Evolutionary conservation across 2,888 invertebrate species (phyloP).

Genomic region (Siphlonurus alternatus): DNA sequence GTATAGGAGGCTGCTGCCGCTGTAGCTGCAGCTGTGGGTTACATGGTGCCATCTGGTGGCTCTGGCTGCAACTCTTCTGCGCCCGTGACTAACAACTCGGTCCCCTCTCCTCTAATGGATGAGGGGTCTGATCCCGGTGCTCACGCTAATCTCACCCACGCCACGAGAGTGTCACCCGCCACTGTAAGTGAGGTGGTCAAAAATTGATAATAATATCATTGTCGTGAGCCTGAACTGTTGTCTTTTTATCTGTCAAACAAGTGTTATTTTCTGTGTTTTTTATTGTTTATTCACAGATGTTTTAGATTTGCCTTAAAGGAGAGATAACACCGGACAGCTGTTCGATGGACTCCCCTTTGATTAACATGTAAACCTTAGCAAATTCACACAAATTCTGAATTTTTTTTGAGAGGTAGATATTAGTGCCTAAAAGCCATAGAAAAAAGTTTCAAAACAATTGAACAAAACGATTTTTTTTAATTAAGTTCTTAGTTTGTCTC

Average conservation of each 20-base stretch:
- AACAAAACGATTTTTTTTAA: too few relatives aligned
- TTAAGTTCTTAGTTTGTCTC: too few relatives aligned
- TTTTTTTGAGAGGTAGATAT: too few relatives aligned
- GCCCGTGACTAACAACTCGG: not conserved
- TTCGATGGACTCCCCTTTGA: too few relatives aligned
- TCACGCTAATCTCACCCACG: conserved; percentile 45
- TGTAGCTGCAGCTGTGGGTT: not conserved
- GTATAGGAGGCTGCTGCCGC: not conserved
- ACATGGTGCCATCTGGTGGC: not conserved
- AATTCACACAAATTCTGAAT: too few relatives aligned
- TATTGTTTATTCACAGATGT: conserved; percentile 1
- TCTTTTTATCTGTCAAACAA: conserved; percentile 20
- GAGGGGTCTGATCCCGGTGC: conserved; percentile 22
- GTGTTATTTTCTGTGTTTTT: conserved; percentile 16
- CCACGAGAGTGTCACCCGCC: conserved; percentile 72
- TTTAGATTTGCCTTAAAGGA: not conserved
- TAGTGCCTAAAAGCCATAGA: too few relatives aligned
- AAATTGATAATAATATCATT: conserved; percentile 10
- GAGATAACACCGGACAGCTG: too few relatives aligned
- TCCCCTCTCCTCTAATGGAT: conserved; percentile 7
- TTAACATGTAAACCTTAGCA: too few relatives aligned
- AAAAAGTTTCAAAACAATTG: too few relatives aligned
- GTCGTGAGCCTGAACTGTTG: conserved; percentile 23
- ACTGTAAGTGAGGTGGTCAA: conserved; percentile 66
- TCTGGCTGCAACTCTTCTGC: not conserved